Evolutionary conservation across 2,113 vertebrate species (phyloP).

Genomic region (Daboia siamensis): DNA sequence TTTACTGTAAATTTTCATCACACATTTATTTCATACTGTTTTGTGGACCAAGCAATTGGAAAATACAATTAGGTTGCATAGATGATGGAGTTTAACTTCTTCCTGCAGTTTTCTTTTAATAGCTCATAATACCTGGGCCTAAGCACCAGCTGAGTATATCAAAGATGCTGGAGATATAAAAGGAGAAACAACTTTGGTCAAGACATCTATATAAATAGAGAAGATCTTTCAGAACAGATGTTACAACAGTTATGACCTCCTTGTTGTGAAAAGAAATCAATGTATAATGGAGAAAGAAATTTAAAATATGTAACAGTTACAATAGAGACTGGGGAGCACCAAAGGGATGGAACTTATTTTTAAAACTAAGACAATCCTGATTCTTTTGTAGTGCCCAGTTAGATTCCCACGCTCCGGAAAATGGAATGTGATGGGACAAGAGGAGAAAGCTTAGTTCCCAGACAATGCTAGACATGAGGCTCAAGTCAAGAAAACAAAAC

Average conservation of each 20-base stretch:
- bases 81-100: not conserved
- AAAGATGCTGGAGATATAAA: not conserved
- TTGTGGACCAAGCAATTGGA: not conserved
- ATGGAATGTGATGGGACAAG: conserved; percentile 7
- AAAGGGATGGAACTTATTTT: not conserved
- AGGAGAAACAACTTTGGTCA: not conserved
- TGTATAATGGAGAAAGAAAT: not conserved
- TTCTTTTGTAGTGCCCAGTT: not conserved
- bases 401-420: not conserved
- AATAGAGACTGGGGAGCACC: not conserved
- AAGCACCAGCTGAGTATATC: not conserved
- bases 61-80: not conserved
- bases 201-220: not conserved
- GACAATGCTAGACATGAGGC: not conserved
- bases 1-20: not conserved
- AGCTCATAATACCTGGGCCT: not conserved
- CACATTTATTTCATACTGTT: not conserved
- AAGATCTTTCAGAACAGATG: not conserved
- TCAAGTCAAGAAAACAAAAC: not conserved
- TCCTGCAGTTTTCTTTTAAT: not conserved
- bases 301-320: not conserved
- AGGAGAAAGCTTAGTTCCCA: not conserved
- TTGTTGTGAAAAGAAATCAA: not conserved
- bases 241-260: not conserved
- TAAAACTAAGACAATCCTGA: not conserved